Conservation (phyloP, 2,797 vertebrate genomes). For the Bucorvus abyssinicus region DNA sequence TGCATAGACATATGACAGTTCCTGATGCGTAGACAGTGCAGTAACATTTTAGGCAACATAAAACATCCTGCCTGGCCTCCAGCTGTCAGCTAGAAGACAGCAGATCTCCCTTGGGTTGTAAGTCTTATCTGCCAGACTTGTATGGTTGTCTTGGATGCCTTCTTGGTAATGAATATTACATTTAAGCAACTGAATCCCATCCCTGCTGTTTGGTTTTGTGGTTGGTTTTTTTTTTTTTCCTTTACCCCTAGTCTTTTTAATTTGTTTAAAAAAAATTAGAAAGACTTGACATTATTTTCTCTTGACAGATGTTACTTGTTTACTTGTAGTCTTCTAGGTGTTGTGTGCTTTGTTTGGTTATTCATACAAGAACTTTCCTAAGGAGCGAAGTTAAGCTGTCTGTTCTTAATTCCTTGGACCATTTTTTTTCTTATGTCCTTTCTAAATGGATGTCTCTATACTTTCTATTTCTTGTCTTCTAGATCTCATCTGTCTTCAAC, state of each 20-base stretch:
- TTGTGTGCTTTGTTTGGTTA: background rate
- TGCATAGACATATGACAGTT: background rate
- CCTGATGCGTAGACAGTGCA: background rate
- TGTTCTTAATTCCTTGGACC: background rate
- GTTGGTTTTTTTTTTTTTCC: rapidly evolving
- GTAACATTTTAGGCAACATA: background rate
- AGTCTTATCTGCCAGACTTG: background rate
- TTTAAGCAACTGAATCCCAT: background rate
- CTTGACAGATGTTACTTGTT: background rate
- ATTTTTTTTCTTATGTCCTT: background rate
- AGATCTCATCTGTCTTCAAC: background rate
- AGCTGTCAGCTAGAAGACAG: background rate
- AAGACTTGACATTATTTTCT: background rate
- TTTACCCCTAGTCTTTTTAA: background rate
- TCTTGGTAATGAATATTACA: background rate
- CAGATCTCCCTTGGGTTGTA: background rate
- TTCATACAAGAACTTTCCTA: background rate
- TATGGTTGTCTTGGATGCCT: background rate
- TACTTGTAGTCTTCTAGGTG: background rate
- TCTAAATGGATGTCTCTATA: background rate
- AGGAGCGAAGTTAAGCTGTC: background rate
- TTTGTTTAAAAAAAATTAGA: background rate
- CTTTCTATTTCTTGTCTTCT: background rate
- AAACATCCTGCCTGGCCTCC: background rate
- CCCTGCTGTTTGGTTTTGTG: background rate